Base-by-base conservation (phyloP, 2,113 vertebrate genomes). In the Corydoras maculifer region DNA sequence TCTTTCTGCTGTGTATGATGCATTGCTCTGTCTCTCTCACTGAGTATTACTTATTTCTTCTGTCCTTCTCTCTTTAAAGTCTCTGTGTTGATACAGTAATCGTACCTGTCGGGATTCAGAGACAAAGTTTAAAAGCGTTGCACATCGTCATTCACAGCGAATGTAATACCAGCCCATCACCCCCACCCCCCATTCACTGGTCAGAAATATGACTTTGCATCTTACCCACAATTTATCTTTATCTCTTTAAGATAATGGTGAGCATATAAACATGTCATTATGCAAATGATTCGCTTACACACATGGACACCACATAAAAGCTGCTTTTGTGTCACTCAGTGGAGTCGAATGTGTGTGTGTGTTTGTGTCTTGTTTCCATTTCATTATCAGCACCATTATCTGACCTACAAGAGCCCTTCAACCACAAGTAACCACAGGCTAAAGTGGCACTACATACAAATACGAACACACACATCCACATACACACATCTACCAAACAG, bases 331-430 rank as follows among this genome's bases (percentile, higher is more conserved):
- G 54, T 57, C 13, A 57, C 12, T 57, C 54, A 57, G 54, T 57
- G n/a, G 6, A 57, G 13, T 57, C 13, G 6, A 15, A 3, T 55
- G 13, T 69, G 60, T 58, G 11, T 65, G 63, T 65, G 63, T 55
- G 25, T 53, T 30, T 9, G 18, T 58, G 9, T 73, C 25, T 50
- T 25, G 62, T 66, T 60, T 63, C 29, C 55, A 73, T 66, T 73
- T 66, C 15, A 30, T 58, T 66, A 50, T 59, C 29, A 63, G 51
- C 59, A 63, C 13, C 32, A 66, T 59, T 25, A 72, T 66, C 11
- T 66, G 71, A 73, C 63, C 57, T 60, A 66, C 48, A 66, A 53
- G 63, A 60, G 57, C 57, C 43, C 63, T 60, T 73, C 55, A 66
- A 53, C 57, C 18, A 48, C 63, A 66, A 29, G 43, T 73, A 73